phyloP scores from a whole-genome alignment of 2,797 vertebrate genomes.

The Sebastes diploproa region DNA sequence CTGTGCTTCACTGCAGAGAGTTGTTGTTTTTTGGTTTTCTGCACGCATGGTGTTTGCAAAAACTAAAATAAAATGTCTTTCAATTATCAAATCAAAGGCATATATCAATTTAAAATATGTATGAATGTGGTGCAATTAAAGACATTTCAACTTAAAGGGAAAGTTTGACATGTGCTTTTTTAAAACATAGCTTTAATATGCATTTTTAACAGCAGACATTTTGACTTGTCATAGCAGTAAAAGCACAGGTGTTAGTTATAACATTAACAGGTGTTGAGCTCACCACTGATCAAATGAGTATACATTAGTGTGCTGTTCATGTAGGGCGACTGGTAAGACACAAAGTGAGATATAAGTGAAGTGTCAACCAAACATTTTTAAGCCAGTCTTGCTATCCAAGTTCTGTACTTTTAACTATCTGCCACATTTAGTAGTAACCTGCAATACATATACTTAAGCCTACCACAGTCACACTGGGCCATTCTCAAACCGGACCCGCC shows the following conservation, averaged over 20 bases:
- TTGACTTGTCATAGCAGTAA: background rate
- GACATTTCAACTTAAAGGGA: background rate
- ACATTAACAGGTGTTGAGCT: background rate
- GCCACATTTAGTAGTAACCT: background rate
- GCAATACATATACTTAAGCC: background rate
- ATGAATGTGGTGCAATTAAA: background rate
- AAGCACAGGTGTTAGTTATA: background rate
- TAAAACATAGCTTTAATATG: too few species aligned
- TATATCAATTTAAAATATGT: too few species aligned
- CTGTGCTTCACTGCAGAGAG: rapidly evolving
- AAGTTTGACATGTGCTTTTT: background rate
- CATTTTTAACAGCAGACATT: background rate
- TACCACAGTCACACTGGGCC: background rate
- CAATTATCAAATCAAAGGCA: background rate
- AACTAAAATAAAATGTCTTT: background rate
- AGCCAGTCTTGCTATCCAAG: background rate
- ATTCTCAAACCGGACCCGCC: too few species aligned
- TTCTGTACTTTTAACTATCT: background rate
- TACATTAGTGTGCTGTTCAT: background rate
- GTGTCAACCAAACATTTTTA: background rate
- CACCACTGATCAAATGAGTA: background rate
- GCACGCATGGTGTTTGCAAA: background rate
- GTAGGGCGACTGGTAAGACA: background rate
- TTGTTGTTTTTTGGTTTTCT: background rate
- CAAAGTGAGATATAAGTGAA: background rate